Percentiles rank a stretch among this genome's conserved stretches.
Evolutionary conservation across 2,113 vertebrate genomes (phyloP).

Genomic region (Oriolus oriolus): DNA sequence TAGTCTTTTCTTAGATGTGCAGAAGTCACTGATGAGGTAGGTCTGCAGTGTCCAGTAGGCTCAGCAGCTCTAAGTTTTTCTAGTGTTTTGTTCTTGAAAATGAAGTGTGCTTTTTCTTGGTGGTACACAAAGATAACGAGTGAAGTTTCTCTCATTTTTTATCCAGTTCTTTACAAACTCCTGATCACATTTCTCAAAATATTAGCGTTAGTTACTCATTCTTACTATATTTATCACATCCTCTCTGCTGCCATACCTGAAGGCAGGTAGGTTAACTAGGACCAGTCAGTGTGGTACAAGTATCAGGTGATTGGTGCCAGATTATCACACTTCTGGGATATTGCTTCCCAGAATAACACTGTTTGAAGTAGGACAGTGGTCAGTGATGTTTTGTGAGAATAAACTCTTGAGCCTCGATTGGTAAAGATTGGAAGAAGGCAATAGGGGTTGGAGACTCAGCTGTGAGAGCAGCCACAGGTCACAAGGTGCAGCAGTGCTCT

Average conservation of each 20-base stretch:
- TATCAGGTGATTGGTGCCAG: neutral
- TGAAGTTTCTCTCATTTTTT: neutral
- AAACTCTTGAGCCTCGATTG: neutral
- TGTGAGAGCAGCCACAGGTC: neutral
- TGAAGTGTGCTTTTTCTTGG: neutral
- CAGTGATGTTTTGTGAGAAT: neutral
- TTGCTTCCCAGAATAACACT: neutral
- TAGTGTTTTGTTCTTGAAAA: neutral
- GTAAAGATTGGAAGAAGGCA: neutral
- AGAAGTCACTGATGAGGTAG: neutral
- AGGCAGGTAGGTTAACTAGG: neutral
- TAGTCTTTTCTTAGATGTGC: neutral
- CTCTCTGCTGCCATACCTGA: neutral
- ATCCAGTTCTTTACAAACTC: neutral
- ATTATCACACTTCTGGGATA: neutral
- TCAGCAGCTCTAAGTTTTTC: neutral
- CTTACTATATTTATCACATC: neutral
- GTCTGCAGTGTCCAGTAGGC: neutral
- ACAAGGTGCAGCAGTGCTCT: fast-evolving
- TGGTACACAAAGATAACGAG: neutral
- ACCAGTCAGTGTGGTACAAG: neutral
- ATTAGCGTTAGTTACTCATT: neutral
- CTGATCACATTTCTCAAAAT: neutral
- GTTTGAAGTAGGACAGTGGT: neutral
- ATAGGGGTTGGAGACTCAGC: neutral